Evolutionary conservation across 2,113 vertebrate species (phyloP).

Genomic region (human (Homo sapiens)): DNA sequence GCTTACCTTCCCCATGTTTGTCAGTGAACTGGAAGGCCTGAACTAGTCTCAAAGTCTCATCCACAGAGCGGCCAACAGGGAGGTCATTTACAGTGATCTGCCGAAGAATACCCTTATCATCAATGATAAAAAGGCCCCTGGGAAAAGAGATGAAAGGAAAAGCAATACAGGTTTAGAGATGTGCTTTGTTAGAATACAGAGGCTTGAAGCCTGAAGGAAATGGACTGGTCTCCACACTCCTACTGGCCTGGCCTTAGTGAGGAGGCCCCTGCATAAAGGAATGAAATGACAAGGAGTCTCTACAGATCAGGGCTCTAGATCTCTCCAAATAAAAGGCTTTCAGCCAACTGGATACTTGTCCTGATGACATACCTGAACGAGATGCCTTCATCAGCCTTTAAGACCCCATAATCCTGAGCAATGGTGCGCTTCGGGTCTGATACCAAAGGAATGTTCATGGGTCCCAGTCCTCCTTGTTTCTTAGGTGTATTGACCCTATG

Average conservation of each 20-base stretch:
- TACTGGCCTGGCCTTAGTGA: background rate
- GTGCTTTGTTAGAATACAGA: background rate
- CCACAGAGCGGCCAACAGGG: conserved; percentile 97
- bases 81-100: conserved; percentile 99
- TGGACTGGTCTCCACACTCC: background rate
- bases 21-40: conserved; percentile 99
- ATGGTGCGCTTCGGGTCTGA: conserved; percentile 92
- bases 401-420: conserved; percentile 93
- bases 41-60: conserved; percentile 95
- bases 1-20: conserved; percentile 96
- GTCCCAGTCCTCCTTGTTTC: conserved; percentile 95
- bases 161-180: background rate
- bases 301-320: background rate
- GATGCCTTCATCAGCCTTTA: conserved; percentile 97
- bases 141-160: background rate
- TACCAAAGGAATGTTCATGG: conserved; percentile 95
- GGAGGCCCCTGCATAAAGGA: background rate
- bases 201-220: background rate
- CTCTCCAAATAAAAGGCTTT: conserved; percentile 19
- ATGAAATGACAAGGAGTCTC: background rate
- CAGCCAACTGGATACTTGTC: background rate
- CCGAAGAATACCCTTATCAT: conserved; percentile 94
- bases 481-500: conserved; percentile 93
- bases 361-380: conserved; percentile 91
- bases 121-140: conserved; percentile 98